Base-by-base conservation (phyloP, 2,113 vertebrate genomes). In the Recurvirostra avosetta region DNA sequence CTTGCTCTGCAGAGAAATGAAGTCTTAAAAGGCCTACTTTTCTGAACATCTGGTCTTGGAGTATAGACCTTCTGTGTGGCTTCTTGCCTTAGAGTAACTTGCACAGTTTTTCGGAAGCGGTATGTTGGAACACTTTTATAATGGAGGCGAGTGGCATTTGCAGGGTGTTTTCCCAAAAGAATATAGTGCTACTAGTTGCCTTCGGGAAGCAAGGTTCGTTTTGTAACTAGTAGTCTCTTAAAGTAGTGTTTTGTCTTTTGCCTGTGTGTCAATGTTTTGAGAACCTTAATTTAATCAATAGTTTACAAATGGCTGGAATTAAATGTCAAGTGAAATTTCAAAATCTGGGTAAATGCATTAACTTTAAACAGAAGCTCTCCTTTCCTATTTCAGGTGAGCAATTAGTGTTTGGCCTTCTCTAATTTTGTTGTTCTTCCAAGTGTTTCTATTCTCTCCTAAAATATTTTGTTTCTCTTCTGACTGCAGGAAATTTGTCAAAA, bases 311-410 rank as follows among this genome's bases (percentile, higher is more conserved):
- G 43, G 14, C 38, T 92, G 73, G 41, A 89, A 81, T 86, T 58
- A 89, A 84, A 89, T 81, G 73, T 91, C 83, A 97, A 84, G 86
- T 71, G 83, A 84, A 92, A 91, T 78, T 88, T 91, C 65, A 96
- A 80, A 96, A 95, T 91, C 83, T 70, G 12, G 7, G 22, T 96
- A 81, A 90, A 82, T 55, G 56, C 52, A 85, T 92, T 90, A 85
- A 38, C 50, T 81, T 92, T 45, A 91, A 90, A 88, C 19, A 71
- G 79, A 88, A 91, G 29, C 22, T 95, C 47, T 86, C 50, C 10
- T 88, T 95, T 86, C 41, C 41, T 74, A 8, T 89, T 86, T 32
- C 55, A 71, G 47, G 32, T 63, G 77, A 96, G 52, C 10, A 80
- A 74, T 80, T 88, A 86, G 19, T 47, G 12, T 66, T 90, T 81